These are phyloP conservation scores for Pitangus sulphuratus DNA, from an alignment of 2,797 vertebrate species.

Conservation along the genomic window DNA sequence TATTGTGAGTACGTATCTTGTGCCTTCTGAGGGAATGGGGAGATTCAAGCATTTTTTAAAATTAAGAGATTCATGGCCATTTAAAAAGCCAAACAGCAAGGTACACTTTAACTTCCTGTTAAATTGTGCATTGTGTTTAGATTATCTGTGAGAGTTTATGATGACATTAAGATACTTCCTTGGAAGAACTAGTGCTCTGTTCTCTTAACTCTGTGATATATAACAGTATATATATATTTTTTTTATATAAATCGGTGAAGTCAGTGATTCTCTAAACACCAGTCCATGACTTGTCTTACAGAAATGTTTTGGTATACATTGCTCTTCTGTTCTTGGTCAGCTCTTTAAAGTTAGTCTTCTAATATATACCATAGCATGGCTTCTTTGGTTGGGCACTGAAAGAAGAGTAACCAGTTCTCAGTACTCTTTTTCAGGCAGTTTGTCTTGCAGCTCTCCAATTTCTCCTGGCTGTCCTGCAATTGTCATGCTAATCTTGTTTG, in stretches of 20 bases:
- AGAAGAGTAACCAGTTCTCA: not conserved
- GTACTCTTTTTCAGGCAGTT: not conserved
- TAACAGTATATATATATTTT: not conserved
- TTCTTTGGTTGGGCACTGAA: not conserved
- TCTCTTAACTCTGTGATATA: not conserved
- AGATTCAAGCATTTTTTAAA: not conserved
- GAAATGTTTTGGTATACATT: not conserved
- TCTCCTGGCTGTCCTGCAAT: not conserved
- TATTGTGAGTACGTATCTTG: not conserved
- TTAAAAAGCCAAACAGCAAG: not conserved
- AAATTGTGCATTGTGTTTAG: not conserved
- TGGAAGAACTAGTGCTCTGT: not conserved
- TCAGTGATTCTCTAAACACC: not conserved
- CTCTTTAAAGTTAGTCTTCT: not conserved
- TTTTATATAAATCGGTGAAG: not conserved
- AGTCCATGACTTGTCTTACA: not conserved
- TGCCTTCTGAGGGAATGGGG: not conserved
- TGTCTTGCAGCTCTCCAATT: not conserved
- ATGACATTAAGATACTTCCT: not conserved
- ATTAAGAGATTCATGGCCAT: not conserved
- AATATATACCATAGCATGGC: not conserved
- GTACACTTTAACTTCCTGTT: not conserved
- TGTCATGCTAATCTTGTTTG: not conserved
- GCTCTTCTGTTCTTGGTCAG: not conserved
- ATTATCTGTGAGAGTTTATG: not conserved